Conservation (phyloP, 2,888 invertebrate genomes). For the Tupiocoris notatus region DNA sequence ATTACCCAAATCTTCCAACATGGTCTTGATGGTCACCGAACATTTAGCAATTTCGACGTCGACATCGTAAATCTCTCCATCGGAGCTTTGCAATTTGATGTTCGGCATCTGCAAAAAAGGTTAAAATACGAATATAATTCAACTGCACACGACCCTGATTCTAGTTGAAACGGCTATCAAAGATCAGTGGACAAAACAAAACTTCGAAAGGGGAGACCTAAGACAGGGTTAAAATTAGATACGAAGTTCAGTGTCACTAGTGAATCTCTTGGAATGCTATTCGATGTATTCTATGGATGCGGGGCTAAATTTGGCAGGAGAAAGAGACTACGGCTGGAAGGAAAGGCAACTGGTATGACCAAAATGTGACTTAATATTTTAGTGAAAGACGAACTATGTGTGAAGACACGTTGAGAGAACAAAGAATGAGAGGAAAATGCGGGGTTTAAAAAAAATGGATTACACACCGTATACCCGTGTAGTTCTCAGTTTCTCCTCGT, state of each 20-base stretch:
- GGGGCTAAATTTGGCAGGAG: background rate
- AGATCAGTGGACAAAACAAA: too few relatives aligned
- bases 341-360: background rate
- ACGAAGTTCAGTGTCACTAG: background rate
- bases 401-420: too few relatives aligned
- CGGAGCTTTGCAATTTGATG: slow-evolving; percentile 91
- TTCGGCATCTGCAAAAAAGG: slow-evolving; percentile 73
- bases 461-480: too few relatives aligned
- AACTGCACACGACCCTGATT: too few relatives aligned
- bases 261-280: background rate
- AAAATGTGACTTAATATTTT: too few relatives aligned
- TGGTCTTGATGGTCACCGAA: slow-evolving; percentile 96
- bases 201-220: background rate
- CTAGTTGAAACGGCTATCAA: too few relatives aligned
- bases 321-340: background rate
- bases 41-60: slow-evolving; percentile 97
- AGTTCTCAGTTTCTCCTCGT: too few relatives aligned
- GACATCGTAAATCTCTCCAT: slow-evolving; percentile 93
- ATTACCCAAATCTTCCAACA: slow-evolving; percentile 86
- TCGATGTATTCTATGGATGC: background rate
- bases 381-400: too few relatives aligned
- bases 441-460: too few relatives aligned
- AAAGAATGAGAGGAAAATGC: too few relatives aligned
- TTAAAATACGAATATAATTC: too few relatives aligned
- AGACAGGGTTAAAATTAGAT: background rate